Percentiles rank a stretch among this genome's conserved stretches.
Evolutionary conservation across 2,888 invertebrate species (phyloP).

Genomic region (Protonemura montana): DNA sequence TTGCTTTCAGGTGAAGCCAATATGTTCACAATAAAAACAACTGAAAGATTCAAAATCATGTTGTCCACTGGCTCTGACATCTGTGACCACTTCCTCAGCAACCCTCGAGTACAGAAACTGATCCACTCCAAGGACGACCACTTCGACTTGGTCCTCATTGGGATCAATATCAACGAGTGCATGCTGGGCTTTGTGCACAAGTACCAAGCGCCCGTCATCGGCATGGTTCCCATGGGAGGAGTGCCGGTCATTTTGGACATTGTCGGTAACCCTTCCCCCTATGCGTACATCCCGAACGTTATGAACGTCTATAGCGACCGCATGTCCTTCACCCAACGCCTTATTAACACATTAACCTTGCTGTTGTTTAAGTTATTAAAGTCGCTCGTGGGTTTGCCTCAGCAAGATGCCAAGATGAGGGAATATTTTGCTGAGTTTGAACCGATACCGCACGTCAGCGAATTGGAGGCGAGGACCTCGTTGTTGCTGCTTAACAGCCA

Average conservation of each 20-base stretch:
- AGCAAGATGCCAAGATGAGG: slow-evolving; percentile 29
- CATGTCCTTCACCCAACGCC: slow-evolving; percentile 59
- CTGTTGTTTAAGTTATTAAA: background rate
- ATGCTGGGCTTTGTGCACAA: slow-evolving; percentile 45
- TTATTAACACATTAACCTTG: slow-evolving; percentile 60
- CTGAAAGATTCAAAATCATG: too few species aligned
- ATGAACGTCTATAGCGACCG: slow-evolving; percentile 61
- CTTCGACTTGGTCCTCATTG: slow-evolving; percentile 47
- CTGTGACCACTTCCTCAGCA: background rate
- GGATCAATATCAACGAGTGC: slow-evolving; percentile 43
- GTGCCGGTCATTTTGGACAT: slow-evolving; percentile 60
- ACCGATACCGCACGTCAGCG: slow-evolving; percentile 43
- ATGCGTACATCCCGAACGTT: slow-evolving; percentile 62
- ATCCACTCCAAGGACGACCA: slow-evolving; percentile 53
- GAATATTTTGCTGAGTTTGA: slow-evolving; percentile 13
- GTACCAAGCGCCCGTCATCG: slow-evolving; percentile 52
- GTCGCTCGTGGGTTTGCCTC: background rate
- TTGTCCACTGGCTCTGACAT: background rate
- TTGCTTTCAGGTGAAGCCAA: too few species aligned
- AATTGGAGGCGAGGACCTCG: slow-evolving; percentile 49
- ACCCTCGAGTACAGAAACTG: slow-evolving; percentile 47
- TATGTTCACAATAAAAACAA: too few species aligned
- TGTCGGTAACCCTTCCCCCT: slow-evolving; percentile 61
- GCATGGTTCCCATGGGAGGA: slow-evolving; percentile 60
- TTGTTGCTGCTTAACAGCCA: slow-evolving; percentile 56